Percentiles rank a stretch among this genome's conserved stretches.
These are phyloP conservation scores for Lycocorax pyrrhopterus DNA, from an alignment of 2,113 vertebrate species.

Conservation along the genomic window DNA sequence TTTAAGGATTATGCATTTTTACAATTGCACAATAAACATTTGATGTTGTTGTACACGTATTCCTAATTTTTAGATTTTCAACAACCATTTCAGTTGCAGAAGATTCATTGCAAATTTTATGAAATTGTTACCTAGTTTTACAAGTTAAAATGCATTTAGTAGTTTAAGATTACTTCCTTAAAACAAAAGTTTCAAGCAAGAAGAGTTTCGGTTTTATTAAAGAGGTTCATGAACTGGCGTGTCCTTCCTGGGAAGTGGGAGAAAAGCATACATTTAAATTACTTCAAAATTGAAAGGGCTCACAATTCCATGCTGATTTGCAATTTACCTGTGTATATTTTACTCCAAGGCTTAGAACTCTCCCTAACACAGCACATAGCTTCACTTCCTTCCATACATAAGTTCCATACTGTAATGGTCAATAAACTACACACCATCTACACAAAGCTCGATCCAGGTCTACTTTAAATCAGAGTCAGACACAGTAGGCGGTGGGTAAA, in stretches of 20 bases:
- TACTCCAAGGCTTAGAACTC: neutral
- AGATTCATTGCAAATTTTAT: neutral
- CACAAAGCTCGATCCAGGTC: neutral
- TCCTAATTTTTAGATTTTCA: neutral
- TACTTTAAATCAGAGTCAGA: neutral
- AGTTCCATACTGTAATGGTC: neutral
- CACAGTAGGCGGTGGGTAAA: neutral
- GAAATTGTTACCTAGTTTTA: neutral
- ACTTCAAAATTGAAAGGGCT: neutral
- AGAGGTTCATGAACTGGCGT: neutral
- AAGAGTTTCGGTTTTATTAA: neutral
- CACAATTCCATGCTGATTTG: neutral
- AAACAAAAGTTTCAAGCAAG: neutral
- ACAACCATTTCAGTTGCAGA: neutral
- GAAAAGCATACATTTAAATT: neutral
- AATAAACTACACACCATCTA: neutral
- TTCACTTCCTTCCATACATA: neutral
- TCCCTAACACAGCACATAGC: neutral
- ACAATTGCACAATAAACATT: neutral
- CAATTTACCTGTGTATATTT: neutral
- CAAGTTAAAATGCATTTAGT: neutral
- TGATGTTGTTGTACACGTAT: neutral
- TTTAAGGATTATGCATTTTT: neutral
- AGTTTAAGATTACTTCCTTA: neutral
- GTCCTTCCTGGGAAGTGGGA: neutral